phyloP scores from a whole-genome alignment of 2,888 invertebrate genomes.

The Metacarcinus magister region DNA sequence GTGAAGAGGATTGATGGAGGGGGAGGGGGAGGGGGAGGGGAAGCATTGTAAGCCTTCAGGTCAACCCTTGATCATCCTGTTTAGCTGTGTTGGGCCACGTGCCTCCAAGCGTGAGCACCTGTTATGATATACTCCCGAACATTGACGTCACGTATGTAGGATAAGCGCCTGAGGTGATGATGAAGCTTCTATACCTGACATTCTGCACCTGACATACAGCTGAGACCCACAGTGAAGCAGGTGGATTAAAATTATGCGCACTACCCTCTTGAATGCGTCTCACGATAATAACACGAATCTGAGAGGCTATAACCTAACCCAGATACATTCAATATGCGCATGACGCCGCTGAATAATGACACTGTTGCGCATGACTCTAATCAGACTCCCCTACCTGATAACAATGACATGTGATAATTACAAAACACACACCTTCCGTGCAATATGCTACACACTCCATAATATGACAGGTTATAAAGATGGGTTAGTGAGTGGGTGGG shows the following conservation, averaged over 20 bases:
- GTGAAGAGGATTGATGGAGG: not conserved
- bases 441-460: not conserved
- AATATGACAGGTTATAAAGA: not conserved
- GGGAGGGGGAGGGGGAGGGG: slow-evolving; percentile 11
- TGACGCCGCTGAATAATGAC: not conserved
- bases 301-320: too few relatives aligned
- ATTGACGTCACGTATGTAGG: not conserved
- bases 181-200: not conserved
- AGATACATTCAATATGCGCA: not conserved
- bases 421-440: not conserved
- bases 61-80: not conserved
- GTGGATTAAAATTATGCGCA: not conserved
- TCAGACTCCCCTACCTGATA: not conserved
- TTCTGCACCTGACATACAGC: not conserved
- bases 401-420: not conserved
- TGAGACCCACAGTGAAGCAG: not conserved
- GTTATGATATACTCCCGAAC: not conserved
- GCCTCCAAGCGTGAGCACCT: not conserved
- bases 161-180: not conserved
- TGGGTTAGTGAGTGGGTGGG: not conserved
- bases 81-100: not conserved
- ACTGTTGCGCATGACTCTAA: not conserved
- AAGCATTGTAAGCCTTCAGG: not conserved
- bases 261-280: not conserved
- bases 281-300: too few relatives aligned